A percentile compares a stretch with the other conserved stretches of the same genome.
Evolutionary conservation across 1,140 invertebrate genomes (phyloP).

Genomic region (Armadillidium nasatum): DNA sequence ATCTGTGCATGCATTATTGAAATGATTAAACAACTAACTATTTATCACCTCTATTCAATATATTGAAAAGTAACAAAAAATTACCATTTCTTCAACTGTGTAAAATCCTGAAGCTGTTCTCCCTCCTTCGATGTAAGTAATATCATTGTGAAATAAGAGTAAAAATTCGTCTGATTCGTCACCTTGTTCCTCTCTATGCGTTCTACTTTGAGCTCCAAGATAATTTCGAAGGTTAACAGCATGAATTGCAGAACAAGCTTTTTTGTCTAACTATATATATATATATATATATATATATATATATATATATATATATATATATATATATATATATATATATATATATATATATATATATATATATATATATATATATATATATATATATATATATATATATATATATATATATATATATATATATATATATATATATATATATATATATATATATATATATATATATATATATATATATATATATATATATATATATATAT

Average conservation of each 20-base stretch:
- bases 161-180: slow-evolving; percentile 97
- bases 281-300: neutral
- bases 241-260: slow-evolving; percentile 97
- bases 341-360: too few relatives aligned
- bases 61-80: slow-evolving; percentile 26
- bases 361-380: too few relatives aligned
- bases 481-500: too few relatives aligned
- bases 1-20: too few relatives aligned
- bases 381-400: too few relatives aligned
- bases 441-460: too few relatives aligned
- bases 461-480: too few relatives aligned
- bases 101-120: slow-evolving; percentile 95
- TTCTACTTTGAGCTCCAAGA: slow-evolving; percentile 90
- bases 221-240: slow-evolving; percentile 96
- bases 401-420: too few relatives aligned
- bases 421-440: too few relatives aligned
- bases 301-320: slow-evolving; percentile 15
- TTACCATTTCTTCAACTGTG: slow-evolving; percentile 87
- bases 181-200: slow-evolving; percentile 91
- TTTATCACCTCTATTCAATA: too few relatives aligned
- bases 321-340: too few relatives aligned
- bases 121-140: slow-evolving; percentile 96
- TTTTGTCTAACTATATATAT: slow-evolving; percentile 81
- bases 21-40: too few relatives aligned
- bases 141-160: slow-evolving; percentile 80